Evolutionary conservation across 2,113 vertebrate species (phyloP).

Genomic region (Channa argus): DNA sequence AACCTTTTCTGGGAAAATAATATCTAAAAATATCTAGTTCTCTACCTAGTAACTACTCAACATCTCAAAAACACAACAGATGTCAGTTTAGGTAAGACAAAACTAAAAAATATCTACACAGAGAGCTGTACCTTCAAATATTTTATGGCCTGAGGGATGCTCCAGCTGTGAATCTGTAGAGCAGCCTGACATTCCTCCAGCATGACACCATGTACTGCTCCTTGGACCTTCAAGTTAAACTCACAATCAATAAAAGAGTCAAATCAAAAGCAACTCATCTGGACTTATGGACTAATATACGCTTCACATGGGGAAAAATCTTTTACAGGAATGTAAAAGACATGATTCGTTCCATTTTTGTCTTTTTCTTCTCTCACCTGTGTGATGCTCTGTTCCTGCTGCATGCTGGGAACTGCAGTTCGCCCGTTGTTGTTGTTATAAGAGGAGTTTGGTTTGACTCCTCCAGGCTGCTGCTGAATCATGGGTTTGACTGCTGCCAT

Average conservation of each 20-base stretch:
- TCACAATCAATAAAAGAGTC: not conserved
- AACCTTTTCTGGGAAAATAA: no score
- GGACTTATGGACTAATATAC: no score
- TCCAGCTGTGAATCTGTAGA: conserved; percentile 91
- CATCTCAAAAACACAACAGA: not conserved
- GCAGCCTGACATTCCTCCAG: conserved; percentile 92
- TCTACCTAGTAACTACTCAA: not conserved
- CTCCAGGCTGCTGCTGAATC: conserved; percentile 84
- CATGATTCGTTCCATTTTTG: not conserved
- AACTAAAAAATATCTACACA: not conserved
- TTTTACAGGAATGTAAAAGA: no score
- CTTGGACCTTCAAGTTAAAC: conserved; percentile 87
- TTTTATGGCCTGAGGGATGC: conserved; percentile 86
- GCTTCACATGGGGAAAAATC: no score
- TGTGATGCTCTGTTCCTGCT: conserved; percentile 63
- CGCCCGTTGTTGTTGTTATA: conserved; percentile 89
- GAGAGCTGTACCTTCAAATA: conserved; percentile 87
- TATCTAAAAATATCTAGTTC: no score
- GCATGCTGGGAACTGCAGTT: conserved; percentile 72
- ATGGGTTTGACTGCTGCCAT: conserved; percentile 95
- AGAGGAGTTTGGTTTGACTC: conserved; percentile 89
- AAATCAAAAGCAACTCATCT: not conserved
- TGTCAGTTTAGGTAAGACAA: not conserved
- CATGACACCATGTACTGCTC: conserved; percentile 93
- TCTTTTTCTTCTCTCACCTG: conserved; percentile 49